A percentile compares a stretch with the other conserved stretches of the same genome.
These are phyloP conservation scores for Orthonyx spaldingii DNA, from an alignment of 2,113 vertebrate genomes.

Conservation along the genomic window DNA sequence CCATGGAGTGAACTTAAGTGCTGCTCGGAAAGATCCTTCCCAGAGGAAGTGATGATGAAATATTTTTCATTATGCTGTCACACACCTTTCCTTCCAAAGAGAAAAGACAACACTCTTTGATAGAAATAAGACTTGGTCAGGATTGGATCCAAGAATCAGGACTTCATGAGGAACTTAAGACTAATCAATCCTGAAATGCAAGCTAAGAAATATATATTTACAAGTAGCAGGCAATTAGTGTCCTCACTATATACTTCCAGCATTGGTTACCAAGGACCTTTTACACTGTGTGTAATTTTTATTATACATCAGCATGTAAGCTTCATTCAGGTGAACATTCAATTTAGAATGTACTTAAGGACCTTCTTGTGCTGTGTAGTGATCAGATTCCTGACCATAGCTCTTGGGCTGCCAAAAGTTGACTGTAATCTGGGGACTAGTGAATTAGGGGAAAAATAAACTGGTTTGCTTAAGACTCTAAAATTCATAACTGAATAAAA, in stretches of 20 bases:
- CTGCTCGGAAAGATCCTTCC: neutral
- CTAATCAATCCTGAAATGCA: neutral
- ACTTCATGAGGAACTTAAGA: neutral
- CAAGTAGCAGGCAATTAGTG: neutral
- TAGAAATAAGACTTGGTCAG: neutral
- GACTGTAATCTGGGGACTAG: rapidly evolving
- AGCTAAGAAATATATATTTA: neutral
- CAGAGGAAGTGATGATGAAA: neutral
- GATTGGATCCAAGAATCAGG: neutral
- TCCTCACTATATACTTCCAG: neutral
- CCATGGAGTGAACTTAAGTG: neutral
- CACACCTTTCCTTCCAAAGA: neutral
- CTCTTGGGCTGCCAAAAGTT: neutral
- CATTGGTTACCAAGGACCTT: neutral
- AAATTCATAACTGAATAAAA: neutral
- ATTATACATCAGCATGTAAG: neutral
- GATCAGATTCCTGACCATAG: neutral
- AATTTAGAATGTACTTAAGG: neutral
- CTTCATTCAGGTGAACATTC: neutral
- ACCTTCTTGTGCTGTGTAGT: neutral
- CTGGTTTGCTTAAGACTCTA: neutral
- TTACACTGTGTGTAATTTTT: neutral
- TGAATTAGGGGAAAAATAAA: neutral
- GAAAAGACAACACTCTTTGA: neutral
- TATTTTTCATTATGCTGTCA: neutral